Evolutionary conservation across 2,113 vertebrate species (phyloP).

Genomic region (Isurus oxyrinchus): DNA sequence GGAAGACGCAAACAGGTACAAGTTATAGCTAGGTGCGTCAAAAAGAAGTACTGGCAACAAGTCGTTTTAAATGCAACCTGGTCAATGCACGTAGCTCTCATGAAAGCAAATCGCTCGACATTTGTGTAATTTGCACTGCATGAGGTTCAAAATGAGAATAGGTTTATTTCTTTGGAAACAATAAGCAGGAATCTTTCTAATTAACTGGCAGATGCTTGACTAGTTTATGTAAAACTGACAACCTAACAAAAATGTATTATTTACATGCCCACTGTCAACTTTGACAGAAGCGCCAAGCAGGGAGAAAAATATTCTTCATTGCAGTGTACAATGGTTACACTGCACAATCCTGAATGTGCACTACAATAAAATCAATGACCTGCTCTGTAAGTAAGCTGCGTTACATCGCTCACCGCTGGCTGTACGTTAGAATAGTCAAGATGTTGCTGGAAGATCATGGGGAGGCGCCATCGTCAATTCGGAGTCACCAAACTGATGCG

Average conservation of each 20-base stretch:
- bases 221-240: background rate
- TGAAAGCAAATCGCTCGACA: background rate
- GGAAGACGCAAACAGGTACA: background rate
- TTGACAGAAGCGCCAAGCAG: background rate
- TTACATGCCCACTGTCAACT: background rate
- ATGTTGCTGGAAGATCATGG: background rate
- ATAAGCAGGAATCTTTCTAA: background rate
- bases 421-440: background rate
- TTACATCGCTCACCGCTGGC: background rate
- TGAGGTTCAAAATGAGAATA: background rate
- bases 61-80: background rate
- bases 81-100: background rate
- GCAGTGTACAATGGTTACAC: background rate
- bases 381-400: background rate
- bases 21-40: background rate
- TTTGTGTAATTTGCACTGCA: no score
- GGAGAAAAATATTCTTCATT: background rate
- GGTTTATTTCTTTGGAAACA: background rate
- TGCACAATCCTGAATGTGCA: background rate
- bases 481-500: background rate
- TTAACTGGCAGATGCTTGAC: background rate
- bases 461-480: background rate
- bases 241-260: background rate
- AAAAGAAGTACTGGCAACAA: background rate
- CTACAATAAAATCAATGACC: no score